Conservation (phyloP, 2,113 vertebrate genomes). For the Eulacestoma nigropectus region DNA sequence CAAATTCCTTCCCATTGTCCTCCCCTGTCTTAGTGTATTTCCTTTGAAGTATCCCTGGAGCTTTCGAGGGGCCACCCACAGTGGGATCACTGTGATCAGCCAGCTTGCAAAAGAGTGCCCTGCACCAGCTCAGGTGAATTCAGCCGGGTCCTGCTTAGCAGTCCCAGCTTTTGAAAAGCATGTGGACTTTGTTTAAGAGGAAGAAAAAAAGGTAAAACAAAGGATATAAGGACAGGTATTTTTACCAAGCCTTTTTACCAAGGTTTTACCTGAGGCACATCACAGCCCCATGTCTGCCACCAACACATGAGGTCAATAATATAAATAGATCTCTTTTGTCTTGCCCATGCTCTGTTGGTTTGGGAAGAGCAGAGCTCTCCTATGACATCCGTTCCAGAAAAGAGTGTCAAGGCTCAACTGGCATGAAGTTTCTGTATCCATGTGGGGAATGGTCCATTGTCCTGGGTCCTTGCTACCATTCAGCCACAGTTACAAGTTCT, state of each 20-base stretch:
- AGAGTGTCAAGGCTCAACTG: background rate
- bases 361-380: background rate
- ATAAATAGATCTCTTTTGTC: background rate
- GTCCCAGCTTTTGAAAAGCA: background rate
- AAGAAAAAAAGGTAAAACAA: background rate
- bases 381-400: background rate
- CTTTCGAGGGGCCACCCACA: background rate
- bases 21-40: background rate
- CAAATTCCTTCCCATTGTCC: slow-evolving; percentile 19
- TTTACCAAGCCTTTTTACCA: background rate
- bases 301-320: background rate
- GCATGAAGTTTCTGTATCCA: background rate
- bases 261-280: background rate
- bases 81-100: background rate
- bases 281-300: background rate
- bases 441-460: background rate
- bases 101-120: background rate
- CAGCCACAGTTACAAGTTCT: background rate
- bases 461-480: background rate
- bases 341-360: background rate
- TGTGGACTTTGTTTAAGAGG: background rate
- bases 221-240: background rate
- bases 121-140: background rate
- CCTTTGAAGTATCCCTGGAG: slow-evolving; percentile 50
- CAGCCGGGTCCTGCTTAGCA: background rate